Evolutionary conservation across 2,888 invertebrate species (phyloP).

Genomic region (Dynastes hyllus): DNA sequence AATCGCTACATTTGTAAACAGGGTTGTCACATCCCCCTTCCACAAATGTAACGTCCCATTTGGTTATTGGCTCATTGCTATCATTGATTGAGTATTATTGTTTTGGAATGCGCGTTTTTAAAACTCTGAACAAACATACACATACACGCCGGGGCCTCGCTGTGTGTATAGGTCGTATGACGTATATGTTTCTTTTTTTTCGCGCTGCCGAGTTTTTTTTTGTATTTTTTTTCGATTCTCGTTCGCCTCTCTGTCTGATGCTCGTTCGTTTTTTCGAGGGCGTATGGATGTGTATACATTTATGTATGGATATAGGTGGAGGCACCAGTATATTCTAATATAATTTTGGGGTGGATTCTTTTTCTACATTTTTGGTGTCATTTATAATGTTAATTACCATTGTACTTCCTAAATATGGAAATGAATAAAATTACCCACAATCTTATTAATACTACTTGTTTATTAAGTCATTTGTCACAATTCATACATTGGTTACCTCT

Average conservation of each 20-base stretch:
- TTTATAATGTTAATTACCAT: no score
- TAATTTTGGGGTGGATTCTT: no score
- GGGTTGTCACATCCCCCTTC: conserved; percentile 71
- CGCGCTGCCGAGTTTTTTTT: conserved; percentile 38
- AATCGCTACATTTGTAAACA: conserved; percentile 73
- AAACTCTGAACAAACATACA: conserved; percentile 71
- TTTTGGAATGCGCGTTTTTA: conserved; percentile 73
- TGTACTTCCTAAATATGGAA: no score
- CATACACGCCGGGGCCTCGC: conserved; percentile 54
- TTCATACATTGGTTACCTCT: no score
- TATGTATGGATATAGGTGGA: conserved; percentile 17
- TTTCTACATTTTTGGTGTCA: no score
- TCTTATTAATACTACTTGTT: no score
- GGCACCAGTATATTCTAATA: not conserved
- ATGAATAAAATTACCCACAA: no score
- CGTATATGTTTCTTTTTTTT: conserved; percentile 55
- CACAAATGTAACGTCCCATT: conserved; percentile 70
- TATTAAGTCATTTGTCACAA: no score
- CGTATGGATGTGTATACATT: conserved; percentile 2
- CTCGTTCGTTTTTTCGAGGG: conserved; percentile 41
- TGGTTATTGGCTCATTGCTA: conserved; percentile 73
- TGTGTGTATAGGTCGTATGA: conserved; percentile 52
- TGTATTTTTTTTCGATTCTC: conserved; percentile 46
- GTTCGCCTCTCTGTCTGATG: conserved; percentile 41
- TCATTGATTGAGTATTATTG: conserved; percentile 73